Conservation (phyloP, 2,797 vertebrate genomes). For the Valencia hispanica region DNA sequence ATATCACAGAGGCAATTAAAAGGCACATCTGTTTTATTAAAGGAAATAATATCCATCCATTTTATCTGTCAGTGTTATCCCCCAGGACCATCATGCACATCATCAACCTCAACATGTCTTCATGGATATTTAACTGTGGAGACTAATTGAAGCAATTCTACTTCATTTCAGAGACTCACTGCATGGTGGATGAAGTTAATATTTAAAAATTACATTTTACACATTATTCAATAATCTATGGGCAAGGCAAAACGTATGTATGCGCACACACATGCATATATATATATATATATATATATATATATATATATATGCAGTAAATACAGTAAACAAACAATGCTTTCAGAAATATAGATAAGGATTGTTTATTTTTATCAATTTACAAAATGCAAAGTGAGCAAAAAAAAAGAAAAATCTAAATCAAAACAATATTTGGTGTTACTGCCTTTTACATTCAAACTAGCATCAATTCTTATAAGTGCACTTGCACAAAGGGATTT, state of each 20-base stretch:
- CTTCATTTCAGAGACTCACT: conserved; percentile 45
- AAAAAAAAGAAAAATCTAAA: too few relatives aligned
- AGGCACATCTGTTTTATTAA: conserved; percentile 82
- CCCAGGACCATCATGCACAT: conserved; percentile 43
- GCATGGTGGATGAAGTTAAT: conserved; percentile 28
- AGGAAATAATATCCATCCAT: conserved; percentile 72
- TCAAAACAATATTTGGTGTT: too few relatives aligned
- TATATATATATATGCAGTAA: too few relatives aligned
- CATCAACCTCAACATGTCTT: conserved; percentile 50
- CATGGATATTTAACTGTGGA: conserved; percentile 43
- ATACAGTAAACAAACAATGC: too few relatives aligned
- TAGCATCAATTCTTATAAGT: too few relatives aligned
- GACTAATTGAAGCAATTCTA: conserved; percentile 70
- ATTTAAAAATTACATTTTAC: conserved; percentile 43
- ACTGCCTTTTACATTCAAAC: too few relatives aligned
- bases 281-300: too few relatives aligned
- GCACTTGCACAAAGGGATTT: too few relatives aligned
- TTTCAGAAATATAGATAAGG: too few relatives aligned
- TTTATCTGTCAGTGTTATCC: conserved; percentile 74
- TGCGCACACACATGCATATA: neutral
- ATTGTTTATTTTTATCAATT: too few relatives aligned
- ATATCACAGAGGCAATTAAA: conserved; percentile 79
- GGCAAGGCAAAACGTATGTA: conserved; percentile 9
- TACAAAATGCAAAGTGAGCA: too few relatives aligned
- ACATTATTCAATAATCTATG: conserved; percentile 31